Percentiles rank a stretch among this genome's conserved stretches.
phyloP scores from a whole-genome alignment of 2,888 invertebrate genomes.

The Teinopalpus imperialis region DNA sequence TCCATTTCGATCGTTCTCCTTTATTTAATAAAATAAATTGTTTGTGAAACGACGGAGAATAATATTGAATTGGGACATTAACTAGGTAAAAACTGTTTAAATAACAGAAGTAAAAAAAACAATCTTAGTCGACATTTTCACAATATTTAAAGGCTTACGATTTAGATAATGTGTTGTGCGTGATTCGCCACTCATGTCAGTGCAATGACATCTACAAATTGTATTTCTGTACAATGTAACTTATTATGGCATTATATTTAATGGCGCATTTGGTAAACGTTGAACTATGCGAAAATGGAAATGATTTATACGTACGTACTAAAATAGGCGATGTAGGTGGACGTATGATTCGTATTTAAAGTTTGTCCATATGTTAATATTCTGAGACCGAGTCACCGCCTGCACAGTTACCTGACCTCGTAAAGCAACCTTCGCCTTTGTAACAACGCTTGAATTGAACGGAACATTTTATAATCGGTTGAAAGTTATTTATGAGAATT shows the following conservation, averaged over 20 bases:
- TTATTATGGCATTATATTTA: slow-evolving; percentile 22
- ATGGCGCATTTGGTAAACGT: slow-evolving; percentile 22
- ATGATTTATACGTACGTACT: neutral
- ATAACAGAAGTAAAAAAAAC: too few relatives aligned
- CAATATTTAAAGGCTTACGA: too few relatives aligned
- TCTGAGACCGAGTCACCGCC: slow-evolving; percentile 39
- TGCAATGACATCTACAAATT: slow-evolving; percentile 31
- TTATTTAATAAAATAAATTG: too few relatives aligned
- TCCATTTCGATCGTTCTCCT: too few relatives aligned
- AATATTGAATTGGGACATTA: too few relatives aligned
- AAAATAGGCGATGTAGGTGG: slow-evolving; percentile 4
- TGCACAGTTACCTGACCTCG: slow-evolving; percentile 63
- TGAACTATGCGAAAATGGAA: slow-evolving; percentile 14
- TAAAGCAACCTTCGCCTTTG: slow-evolving; percentile 61
- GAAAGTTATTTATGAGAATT: slow-evolving; percentile 29
- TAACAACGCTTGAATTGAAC: slow-evolving; percentile 44
- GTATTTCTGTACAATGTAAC: slow-evolving; percentile 18
- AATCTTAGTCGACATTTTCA: too few relatives aligned
- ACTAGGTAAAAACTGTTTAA: too few relatives aligned
- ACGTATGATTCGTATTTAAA: slow-evolving; percentile 19
- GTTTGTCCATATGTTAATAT: slow-evolving; percentile 27
- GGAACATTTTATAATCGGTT: slow-evolving; percentile 36
- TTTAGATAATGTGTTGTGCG: slow-evolving; percentile 4
- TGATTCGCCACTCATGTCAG: slow-evolving; percentile 12
- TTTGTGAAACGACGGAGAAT: too few relatives aligned